A percentile compares a stretch with the other conserved stretches of the same genome.
Evolutionary conservation across 2,113 vertebrate genomes (phyloP).

Genomic region (Lasiurus cinereus): DNA sequence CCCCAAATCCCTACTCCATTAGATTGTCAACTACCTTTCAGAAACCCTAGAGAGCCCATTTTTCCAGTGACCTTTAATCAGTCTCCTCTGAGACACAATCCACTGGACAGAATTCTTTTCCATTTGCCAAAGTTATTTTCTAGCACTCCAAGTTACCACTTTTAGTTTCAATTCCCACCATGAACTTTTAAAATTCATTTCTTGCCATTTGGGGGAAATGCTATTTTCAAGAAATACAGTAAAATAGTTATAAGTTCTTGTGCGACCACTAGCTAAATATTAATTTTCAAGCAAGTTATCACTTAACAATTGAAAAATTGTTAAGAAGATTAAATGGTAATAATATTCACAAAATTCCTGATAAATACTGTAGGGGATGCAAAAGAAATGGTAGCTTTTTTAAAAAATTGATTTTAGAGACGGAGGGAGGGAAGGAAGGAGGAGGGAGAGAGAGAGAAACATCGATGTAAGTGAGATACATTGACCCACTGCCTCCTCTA

Average conservation of each 20-base stretch:
- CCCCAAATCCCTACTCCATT: conserved; percentile 69
- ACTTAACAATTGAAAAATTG: not conserved
- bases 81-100: conserved; percentile 66
- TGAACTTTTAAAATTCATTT: conserved; percentile 66
- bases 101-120: conserved; percentile 56
- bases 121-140: conserved; percentile 70
- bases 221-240: conserved; percentile 23
- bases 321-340: conserved; percentile 33
- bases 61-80: conserved; percentile 75
- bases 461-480: not conserved
- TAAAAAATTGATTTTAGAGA: not conserved
- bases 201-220: not conserved
- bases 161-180: conserved; percentile 45
- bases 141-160: conserved; percentile 63
- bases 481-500: not conserved
- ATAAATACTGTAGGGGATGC: not conserved
- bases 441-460: not conserved
- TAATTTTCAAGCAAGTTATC: conserved; percentile 27
- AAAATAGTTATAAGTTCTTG: conserved; percentile 38
- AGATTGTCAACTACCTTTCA: conserved; percentile 65
- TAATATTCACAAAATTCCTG: conserved; percentile 27
- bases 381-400: conserved; percentile 19
- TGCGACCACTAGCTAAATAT: not conserved
- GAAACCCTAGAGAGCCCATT: conserved; percentile 65
- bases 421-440: no score